A percentile compares a stretch with the other conserved stretches of the same genome.
Conservation (phyloP, 2,888 invertebrate genomes). For the Lamellibrachia satsuma region DNA sequence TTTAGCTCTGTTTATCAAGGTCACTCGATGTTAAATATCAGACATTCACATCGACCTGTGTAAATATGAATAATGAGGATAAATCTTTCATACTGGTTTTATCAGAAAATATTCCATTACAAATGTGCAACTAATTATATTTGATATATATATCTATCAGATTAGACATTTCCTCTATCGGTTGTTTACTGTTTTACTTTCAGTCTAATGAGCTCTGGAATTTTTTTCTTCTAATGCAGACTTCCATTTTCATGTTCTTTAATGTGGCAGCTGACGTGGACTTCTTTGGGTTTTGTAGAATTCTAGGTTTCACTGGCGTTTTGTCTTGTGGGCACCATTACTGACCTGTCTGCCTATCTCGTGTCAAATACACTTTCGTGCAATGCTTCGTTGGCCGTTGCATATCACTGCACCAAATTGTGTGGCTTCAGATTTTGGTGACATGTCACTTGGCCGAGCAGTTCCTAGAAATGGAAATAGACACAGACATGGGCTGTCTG, state of each 20-base stretch:
- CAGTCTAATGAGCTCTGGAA: not conserved
- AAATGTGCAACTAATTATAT: not conserved
- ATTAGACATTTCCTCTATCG: not conserved
- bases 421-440: conserved; percentile 1
- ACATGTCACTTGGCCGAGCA: not conserved
- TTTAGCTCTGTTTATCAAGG: not conserved
- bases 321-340: conserved; percentile 1
- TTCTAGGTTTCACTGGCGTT: not conserved
- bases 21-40: not conserved
- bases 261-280: not conserved
- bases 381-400: not conserved
- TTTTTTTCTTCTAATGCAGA: not conserved
- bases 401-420: not conserved
- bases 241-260: conserved; percentile 12
- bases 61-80: not conserved
- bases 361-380: not conserved
- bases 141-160: not conserved
- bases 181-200: not conserved
- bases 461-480: conserved; percentile 17
- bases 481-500: not conserved
- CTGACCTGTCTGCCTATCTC: not conserved
- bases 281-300: not conserved
- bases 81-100: not conserved
- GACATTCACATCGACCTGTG: not conserved
- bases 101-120: not conserved